These are phyloP conservation scores for Pegea sp. DNA, from an alignment of 23 tunicate species.

Conservation along the genomic window DNA sequence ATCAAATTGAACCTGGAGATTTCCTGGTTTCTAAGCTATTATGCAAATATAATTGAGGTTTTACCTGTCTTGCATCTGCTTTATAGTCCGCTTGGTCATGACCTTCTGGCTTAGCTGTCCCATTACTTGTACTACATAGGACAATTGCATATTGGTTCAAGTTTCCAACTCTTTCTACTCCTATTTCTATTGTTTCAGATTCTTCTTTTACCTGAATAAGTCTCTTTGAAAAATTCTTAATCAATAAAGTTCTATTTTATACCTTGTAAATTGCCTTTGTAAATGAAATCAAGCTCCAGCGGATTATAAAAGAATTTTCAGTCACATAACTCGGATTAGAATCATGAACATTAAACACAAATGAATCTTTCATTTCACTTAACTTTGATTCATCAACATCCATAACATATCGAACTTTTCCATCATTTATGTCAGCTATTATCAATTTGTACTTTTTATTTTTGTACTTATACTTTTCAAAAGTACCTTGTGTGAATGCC, in stretches of 20 bases:
- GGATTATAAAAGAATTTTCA: constrained; percentile 84
- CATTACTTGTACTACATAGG: constrained; percentile 55
- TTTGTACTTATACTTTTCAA: too few species aligned
- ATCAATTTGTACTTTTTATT: not conserved
- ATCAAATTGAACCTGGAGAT: constrained; percentile 98
- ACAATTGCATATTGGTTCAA: constrained; percentile 97
- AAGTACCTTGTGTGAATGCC: constrained; percentile 80
- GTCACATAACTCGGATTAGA: constrained; percentile 61
- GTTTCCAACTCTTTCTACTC: constrained; percentile 57
- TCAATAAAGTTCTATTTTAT: too few species aligned
- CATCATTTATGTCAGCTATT: constrained; percentile 67
- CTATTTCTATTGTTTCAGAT: constrained; percentile 28
- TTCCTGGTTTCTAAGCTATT: too few species aligned
- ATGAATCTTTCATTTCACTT: constrained; percentile 42
- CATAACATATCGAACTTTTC: constrained; percentile 60
- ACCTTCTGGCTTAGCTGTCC: constrained; percentile 32
- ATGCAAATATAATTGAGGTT: too few species aligned
- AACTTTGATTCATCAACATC: constrained; percentile 16
- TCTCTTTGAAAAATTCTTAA: too few species aligned
- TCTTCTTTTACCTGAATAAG: constrained; percentile 69
- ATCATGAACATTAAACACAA: constrained; percentile 90
- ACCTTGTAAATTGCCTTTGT: constrained; percentile 55
- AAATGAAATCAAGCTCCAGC: constrained; percentile 78
- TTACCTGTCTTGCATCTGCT: constrained; percentile 61
- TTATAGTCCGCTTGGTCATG: constrained; percentile 28